A percentile compares a stretch with the other conserved stretches of the same genome.
Conservation (phyloP, 2,888 invertebrate genomes). For the Drosophila monieri region DNA sequence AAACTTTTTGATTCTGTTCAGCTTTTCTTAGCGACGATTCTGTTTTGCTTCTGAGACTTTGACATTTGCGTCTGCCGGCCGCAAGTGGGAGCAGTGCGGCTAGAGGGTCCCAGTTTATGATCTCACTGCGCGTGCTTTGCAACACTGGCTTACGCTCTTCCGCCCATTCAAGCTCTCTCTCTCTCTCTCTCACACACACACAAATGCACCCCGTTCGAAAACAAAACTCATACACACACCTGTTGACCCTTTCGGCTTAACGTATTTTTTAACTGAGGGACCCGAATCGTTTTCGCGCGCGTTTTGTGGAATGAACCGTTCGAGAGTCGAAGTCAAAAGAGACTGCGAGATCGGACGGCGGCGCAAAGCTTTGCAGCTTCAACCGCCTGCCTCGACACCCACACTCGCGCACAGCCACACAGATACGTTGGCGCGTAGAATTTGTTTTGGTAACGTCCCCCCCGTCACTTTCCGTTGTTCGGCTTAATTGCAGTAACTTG, state of each 20-base stretch:
- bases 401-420: slow-evolving; percentile 20
- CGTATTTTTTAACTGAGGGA: slow-evolving; percentile 5
- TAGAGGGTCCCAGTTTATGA: slow-evolving; percentile 10
- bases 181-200: slow-evolving; percentile 13
- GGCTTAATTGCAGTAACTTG: slow-evolving; percentile 40
- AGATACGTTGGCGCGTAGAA: slow-evolving; percentile 28
- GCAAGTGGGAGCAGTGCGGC: slow-evolving; percentile 57
- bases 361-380: slow-evolving; percentile 41
- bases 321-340: slow-evolving; percentile 61
- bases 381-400: slow-evolving; percentile 76
- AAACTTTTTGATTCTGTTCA: slow-evolving; percentile 9
- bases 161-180: not conserved
- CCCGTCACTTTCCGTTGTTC: slow-evolving; percentile 8
- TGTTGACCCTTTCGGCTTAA: slow-evolving; percentile 18
- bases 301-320: slow-evolving; percentile 68
- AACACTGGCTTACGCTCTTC: slow-evolving; percentile 52
- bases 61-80: slow-evolving; percentile 51
- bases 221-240: slow-evolving; percentile 44
- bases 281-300: slow-evolving; percentile 56
- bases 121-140: slow-evolving; percentile 54
- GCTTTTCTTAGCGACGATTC: slow-evolving; percentile 30
- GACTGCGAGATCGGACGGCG: slow-evolving; percentile 68
- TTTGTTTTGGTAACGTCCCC: slow-evolving; percentile 40
- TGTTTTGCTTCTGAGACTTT: slow-evolving; percentile 47
- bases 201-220: slow-evolving; percentile 42